Conservation (phyloP, 2,797 vertebrate species). For the Antennarius maculatus region DNA sequence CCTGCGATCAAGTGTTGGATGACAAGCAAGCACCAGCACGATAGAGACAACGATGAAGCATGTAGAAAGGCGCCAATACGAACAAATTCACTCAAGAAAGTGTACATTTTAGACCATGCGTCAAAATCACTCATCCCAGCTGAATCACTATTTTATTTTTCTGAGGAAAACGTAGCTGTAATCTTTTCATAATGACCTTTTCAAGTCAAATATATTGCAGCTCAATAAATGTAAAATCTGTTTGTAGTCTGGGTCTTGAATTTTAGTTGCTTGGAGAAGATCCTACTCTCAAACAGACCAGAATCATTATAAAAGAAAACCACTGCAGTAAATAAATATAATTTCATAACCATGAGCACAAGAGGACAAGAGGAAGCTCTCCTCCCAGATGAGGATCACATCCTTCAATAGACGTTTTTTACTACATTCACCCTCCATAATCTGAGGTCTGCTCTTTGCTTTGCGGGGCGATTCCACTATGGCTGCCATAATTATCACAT, state of each 20-base stretch:
- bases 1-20: slow-evolving; percentile 37
- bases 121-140: no score
- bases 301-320: neutral
- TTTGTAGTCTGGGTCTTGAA: no score
- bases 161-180: no score
- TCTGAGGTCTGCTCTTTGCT: slow-evolving; percentile 48
- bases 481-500: slow-evolving; percentile 76
- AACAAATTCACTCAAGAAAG: neutral
- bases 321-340: neutral
- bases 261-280: neutral
- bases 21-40: slow-evolving; percentile 14
- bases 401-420: slow-evolving; percentile 37
- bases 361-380: slow-evolving; percentile 6
- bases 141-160: no score
- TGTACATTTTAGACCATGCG: neutral
- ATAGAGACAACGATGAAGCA: slow-evolving; percentile 1
- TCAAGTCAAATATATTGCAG: no score
- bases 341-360: slow-evolving; percentile 1
- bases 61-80: neutral
- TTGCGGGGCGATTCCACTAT: slow-evolving; percentile 56
- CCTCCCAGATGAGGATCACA: slow-evolving; percentile 10
- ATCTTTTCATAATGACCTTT: no score
- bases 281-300: neutral
- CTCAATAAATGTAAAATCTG: no score
- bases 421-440: slow-evolving; percentile 31